Percentiles rank a stretch among this genome's conserved stretches.
Evolutionary conservation across 2,113 vertebrate species (phyloP).

Genomic region (Lophura nycthemera): DNA sequence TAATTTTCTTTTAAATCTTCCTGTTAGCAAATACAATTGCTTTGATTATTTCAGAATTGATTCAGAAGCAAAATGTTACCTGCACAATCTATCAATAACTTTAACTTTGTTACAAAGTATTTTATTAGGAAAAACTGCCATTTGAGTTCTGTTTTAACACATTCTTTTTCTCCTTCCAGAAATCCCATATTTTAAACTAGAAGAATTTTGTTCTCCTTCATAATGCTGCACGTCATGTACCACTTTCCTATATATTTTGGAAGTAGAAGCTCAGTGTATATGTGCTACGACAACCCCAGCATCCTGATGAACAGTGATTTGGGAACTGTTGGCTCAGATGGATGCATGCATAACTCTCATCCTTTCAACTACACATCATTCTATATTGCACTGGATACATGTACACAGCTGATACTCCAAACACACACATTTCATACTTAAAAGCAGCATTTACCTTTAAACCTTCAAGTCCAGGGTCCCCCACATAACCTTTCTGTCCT

Average conservation of each 20-base stretch:
- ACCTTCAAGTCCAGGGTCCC: conserved; percentile 89
- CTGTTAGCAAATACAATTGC: not conserved
- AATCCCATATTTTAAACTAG: not conserved
- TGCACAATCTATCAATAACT: not conserved
- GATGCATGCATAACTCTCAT: not conserved
- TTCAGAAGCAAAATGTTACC: not conserved
- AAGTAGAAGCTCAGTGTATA: not conserved
- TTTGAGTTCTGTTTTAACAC: not conserved
- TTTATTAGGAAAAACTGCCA: not conserved
- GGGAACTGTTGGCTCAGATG: not conserved
- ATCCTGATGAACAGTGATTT: not conserved
- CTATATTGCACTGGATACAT: not conserved
- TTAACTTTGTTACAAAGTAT: not conserved
- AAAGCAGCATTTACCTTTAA: conserved; percentile 79
- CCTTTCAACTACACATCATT: not conserved
- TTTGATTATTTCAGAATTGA: not conserved
- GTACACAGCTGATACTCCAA: not conserved
- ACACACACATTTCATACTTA: not conserved
- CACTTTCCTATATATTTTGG: not conserved
- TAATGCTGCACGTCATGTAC: rapidly evolving
- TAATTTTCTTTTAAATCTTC: not conserved
- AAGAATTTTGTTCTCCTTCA: not conserved
- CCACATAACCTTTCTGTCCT: conserved; percentile 88
- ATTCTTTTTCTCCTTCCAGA: not conserved
- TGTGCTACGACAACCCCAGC: not conserved